Evolutionary conservation across 2,797 vertebrate species (phyloP).

Genomic region (Gymnoscopelus braueri): DNA sequence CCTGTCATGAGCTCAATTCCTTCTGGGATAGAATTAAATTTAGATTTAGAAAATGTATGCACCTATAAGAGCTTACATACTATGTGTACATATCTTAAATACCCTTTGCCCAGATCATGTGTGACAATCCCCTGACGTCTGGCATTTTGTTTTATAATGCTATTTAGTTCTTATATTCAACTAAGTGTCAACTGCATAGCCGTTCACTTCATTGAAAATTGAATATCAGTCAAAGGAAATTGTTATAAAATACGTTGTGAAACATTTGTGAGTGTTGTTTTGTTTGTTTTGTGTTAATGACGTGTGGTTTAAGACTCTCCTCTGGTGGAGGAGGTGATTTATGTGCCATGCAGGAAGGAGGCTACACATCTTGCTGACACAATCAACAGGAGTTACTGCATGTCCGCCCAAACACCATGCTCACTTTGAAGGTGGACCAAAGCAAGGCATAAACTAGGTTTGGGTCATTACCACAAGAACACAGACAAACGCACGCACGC

Average conservation of each 20-base stretch:
- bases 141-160: too few relatives aligned
- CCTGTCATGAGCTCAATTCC: too few relatives aligned
- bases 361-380: constrained; percentile 54
- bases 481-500: neutral
- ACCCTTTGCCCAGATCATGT: too few relatives aligned
- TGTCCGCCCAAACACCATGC: constrained; percentile 43
- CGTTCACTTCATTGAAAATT: too few relatives aligned
- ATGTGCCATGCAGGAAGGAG: constrained; percentile 37
- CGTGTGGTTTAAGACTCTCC: constrained; percentile 22
- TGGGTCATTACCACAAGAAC: constrained; percentile 36
- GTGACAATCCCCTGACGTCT: too few relatives aligned
- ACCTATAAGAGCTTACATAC: too few relatives aligned
- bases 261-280: constrained; percentile 20
- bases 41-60: too few relatives aligned
- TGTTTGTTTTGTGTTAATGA: constrained; percentile 28
- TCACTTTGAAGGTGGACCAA: constrained; percentile 46
- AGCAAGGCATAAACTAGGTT: constrained; percentile 41
- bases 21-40: too few relatives aligned
- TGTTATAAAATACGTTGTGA: constrained; percentile 6
- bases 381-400: constrained; percentile 52
- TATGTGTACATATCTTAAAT: too few relatives aligned
- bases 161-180: too few relatives aligned
- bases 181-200: too few relatives aligned
- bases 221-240: too few relatives aligned
- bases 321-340: constrained; percentile 50